A percentile compares a stretch with the other conserved stretches of the same genome.
Conservation (phyloP, 37 sponge, comb jelly and placozoan genomes). For the Spongilla lacustris region DNA sequence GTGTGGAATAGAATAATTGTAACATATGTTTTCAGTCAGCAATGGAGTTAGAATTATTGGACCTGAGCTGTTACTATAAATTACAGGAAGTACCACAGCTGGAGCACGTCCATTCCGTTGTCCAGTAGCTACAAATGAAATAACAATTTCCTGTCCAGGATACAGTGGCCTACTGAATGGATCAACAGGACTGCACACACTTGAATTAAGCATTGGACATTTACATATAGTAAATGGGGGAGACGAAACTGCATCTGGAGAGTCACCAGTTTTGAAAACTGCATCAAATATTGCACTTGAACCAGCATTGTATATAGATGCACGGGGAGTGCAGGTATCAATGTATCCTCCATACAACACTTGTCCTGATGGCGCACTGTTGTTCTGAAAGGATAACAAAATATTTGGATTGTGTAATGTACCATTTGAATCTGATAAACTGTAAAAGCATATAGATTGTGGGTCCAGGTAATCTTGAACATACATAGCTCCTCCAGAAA, state of each 20-base stretch:
- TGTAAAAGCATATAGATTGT: too few species aligned
- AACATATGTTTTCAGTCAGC: not conserved
- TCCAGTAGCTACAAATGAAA: not conserved
- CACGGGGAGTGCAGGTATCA: not conserved
- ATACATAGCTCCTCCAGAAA: too few species aligned
- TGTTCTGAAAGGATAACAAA: too few species aligned
- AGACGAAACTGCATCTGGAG: not conserved
- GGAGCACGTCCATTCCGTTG: not conserved
- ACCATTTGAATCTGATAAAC: too few species aligned
- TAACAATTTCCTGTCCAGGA: not conserved
- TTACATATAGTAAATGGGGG: not conserved
- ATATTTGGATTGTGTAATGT: too few species aligned
- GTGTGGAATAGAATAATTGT: not conserved
- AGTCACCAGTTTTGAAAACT: not conserved
- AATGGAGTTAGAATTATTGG: not conserved
- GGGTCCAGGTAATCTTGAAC: too few species aligned
- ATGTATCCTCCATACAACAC: not conserved
- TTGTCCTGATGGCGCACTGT: too few species aligned
- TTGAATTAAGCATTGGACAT: not conserved
- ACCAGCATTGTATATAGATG: not conserved
- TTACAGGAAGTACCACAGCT: not conserved
- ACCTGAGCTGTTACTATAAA: not conserved
- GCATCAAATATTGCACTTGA: not conserved
- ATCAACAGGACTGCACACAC: not conserved
- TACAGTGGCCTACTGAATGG: not conserved